Percentiles rank a stretch among this genome's conserved stretches.
phyloP scores from a whole-genome alignment of 92 coral and sea anemone genomes.

The Parazoanthus darwini region DNA sequence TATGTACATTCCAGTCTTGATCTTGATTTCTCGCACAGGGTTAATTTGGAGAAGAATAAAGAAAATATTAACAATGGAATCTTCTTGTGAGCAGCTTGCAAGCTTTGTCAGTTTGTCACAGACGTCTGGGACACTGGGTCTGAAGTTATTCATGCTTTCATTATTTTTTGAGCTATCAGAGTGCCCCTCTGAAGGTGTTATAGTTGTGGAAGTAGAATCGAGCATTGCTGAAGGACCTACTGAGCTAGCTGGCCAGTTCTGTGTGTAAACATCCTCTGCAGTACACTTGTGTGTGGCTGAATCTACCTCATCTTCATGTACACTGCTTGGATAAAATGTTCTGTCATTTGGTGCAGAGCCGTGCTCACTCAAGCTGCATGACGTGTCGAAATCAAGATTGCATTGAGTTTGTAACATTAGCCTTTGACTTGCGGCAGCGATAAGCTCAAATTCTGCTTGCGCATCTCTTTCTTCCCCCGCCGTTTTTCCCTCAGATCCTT shows the following conservation, averaged over 20 bases:
- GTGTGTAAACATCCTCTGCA: constrained; percentile 68
- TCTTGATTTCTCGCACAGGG: constrained; percentile 74
- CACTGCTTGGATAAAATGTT: background rate
- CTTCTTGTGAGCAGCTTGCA: constrained; percentile 53
- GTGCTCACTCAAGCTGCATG: background rate
- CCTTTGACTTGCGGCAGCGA: constrained; percentile 67
- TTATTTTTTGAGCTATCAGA: background rate
- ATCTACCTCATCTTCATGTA: background rate
- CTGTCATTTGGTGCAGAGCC: background rate
- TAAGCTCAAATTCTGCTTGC: constrained; percentile 67
- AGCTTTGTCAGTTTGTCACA: constrained; percentile 61
- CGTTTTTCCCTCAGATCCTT: background rate
- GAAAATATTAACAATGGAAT: constrained; percentile 63
- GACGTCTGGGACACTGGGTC: constrained; percentile 44
- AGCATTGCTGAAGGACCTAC: background rate
- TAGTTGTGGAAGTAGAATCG: background rate
- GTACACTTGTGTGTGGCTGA: constrained; percentile 56
- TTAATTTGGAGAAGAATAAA: constrained; percentile 87
- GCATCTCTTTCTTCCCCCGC: background rate
- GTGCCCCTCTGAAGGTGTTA: background rate
- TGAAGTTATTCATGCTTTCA: background rate
- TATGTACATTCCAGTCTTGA: constrained; percentile 72
- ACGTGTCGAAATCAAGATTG: background rate
- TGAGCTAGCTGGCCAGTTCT: constrained; percentile 22
- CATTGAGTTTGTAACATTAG: constrained; percentile 41